These are phyloP conservation scores for Cylloceria caligata DNA, from an alignment of 2,888 invertebrate species.

Conservation along the genomic window DNA sequence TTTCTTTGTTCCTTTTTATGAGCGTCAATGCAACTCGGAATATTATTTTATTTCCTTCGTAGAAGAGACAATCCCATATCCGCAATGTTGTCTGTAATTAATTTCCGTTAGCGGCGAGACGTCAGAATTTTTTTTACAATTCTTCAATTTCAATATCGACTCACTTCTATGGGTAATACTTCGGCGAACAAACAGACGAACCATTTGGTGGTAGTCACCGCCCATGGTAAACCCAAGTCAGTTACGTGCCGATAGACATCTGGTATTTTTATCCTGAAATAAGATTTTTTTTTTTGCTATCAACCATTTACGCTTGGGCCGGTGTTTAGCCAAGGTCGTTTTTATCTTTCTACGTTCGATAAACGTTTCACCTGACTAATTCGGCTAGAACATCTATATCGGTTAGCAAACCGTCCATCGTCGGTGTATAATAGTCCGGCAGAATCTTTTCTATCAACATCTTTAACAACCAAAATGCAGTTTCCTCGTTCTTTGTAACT, in stretches of 20 bases:
- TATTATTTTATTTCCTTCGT: conserved; percentile 96
- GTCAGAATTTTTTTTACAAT: no score
- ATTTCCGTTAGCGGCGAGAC: background rate
- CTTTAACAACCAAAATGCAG: conserved; percentile 96
- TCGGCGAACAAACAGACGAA: conserved; percentile 97
- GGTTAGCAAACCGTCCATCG: conserved; percentile 94
- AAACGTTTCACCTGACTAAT: conserved; percentile 87
- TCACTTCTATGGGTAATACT: conserved; percentile 94
- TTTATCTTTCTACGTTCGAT: no score
- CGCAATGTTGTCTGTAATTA: conserved; percentile 91
- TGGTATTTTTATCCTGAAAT: conserved; percentile 90
- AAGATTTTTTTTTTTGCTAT: conserved; percentile 7
- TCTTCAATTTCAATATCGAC: conserved; percentile 19
- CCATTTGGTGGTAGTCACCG: conserved; percentile 97
- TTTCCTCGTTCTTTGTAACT: conserved; percentile 95
- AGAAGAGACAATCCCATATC: conserved; percentile 98
- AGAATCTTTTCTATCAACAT: conserved; percentile 94
- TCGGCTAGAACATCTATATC: conserved; percentile 96
- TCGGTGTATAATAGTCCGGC: conserved; percentile 94
- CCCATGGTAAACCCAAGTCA: conserved; percentile 94
- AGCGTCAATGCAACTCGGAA: conserved; percentile 95
- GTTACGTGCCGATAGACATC: conserved; percentile 93
- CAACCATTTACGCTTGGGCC: conserved; percentile 5
- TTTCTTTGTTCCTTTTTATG: conserved; percentile 90
- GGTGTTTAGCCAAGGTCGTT: background rate